A percentile compares a stretch with the other conserved stretches of the same genome.
Conservation (phyloP, 2,888 invertebrate genomes). For the Boloria euphrosyne region DNA sequence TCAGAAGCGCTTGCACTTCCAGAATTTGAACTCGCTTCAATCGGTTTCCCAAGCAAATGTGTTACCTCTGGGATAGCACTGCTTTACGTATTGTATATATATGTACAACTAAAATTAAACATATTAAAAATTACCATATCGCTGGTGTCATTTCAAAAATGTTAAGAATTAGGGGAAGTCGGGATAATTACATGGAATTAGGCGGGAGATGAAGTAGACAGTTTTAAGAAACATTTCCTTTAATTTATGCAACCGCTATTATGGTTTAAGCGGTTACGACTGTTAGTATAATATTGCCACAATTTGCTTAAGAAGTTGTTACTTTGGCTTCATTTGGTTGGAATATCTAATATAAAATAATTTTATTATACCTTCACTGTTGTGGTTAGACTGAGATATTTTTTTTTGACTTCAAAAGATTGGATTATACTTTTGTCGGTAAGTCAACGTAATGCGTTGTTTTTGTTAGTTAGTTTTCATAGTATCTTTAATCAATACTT, state of each 20-base stretch:
- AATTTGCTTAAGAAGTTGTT: slow-evolving; percentile 13
- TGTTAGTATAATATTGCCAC: slow-evolving; percentile 19
- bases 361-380: too few relatives aligned
- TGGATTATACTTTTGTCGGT: too few relatives aligned
- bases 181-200: slow-evolving; percentile 36
- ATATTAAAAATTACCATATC: not conserved
- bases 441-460: too few relatives aligned
- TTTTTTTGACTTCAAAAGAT: too few relatives aligned
- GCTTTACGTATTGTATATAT: too few relatives aligned
- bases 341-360: not conserved
- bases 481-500: too few relatives aligned
- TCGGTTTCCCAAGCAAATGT: too few relatives aligned
- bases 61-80: too few relatives aligned
- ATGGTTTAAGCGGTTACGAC: slow-evolving; percentile 32
- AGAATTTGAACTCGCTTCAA: too few relatives aligned
- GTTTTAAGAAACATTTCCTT: slow-evolving; percentile 32
- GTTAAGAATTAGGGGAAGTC: slow-evolving; percentile 17
- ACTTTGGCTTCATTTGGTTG: slow-evolving; percentile 4
- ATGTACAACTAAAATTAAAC: not conserved
- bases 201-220: slow-evolving; percentile 26
- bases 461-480: too few relatives aligned
- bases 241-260: slow-evolving; percentile 36
- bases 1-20: too few relatives aligned
- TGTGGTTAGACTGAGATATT: too few relatives aligned
- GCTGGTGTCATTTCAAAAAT: slow-evolving; percentile 9